These are phyloP conservation scores for Addax nasomaculatus DNA, from an alignment of 2,113 vertebrate genomes.

Conservation along the genomic window DNA sequence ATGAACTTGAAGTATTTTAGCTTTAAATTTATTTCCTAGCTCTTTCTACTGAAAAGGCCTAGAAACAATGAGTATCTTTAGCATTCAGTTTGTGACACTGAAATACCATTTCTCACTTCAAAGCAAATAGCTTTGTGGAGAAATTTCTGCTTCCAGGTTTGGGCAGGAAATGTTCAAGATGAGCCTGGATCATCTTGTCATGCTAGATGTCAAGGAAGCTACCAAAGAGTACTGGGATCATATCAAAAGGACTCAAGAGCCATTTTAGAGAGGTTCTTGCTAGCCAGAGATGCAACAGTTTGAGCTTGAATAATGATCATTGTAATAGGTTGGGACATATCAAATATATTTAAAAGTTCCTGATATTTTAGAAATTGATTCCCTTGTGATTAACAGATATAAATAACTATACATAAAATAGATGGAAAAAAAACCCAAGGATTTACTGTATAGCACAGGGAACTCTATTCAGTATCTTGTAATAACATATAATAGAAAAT, in stretches of 20 bases:
- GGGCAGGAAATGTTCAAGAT: background rate
- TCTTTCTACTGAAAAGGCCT: background rate
- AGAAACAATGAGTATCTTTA: background rate
- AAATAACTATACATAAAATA: background rate
- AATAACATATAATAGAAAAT: background rate
- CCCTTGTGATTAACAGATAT: background rate
- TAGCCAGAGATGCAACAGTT: background rate
- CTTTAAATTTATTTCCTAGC: background rate
- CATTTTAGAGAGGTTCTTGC: background rate
- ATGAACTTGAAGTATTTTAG: conserved; percentile 6
- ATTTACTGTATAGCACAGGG: background rate
- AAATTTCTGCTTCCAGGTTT: background rate
- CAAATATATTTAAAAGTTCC: background rate
- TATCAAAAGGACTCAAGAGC: background rate
- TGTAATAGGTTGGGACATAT: background rate
- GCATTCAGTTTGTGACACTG: background rate
- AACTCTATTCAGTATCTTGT: background rate
- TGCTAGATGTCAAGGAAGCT: background rate
- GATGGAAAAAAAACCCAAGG: background rate
- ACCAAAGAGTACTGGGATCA: background rate
- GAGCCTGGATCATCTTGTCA: background rate
- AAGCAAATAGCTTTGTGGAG: background rate
- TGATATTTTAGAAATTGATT: background rate
- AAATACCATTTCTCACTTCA: background rate
- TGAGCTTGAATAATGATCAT: background rate